Conservation (phyloP, 2,888 invertebrate species). For the Stenotaenia linearis region DNA sequence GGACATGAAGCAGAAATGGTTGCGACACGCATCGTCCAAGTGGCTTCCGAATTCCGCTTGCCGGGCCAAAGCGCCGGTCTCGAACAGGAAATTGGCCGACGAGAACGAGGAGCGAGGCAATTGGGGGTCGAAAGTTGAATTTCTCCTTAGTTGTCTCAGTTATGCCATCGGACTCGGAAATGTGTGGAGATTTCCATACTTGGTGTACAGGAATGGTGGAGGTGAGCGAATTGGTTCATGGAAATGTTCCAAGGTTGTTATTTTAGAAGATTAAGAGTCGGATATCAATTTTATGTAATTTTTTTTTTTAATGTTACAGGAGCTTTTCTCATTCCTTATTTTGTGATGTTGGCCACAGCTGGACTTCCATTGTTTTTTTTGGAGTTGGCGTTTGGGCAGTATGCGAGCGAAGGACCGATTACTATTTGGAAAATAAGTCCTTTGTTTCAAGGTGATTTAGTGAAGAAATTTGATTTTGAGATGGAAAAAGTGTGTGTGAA, state of each 20-base stretch:
- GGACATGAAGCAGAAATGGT: constrained; percentile 1
- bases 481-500: too few relatives aligned
- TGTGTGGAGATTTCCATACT: constrained; percentile 61
- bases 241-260: neutral
- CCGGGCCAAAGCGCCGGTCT: neutral
- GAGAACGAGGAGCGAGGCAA: constrained; percentile 51
- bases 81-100: constrained; percentile 37
- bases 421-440: constrained; percentile 53
- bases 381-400: constrained; percentile 52
- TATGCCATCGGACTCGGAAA: constrained; percentile 59
- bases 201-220: constrained; percentile 51
- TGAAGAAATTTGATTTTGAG: neutral
- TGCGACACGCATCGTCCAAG: neutral
- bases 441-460: constrained; percentile 49
- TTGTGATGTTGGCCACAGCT: constrained; percentile 49
- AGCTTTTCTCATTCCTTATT: constrained; percentile 52
- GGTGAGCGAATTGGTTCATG: constrained; percentile 38
- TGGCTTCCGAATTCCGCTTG: neutral
- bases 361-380: constrained; percentile 51
- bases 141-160: constrained; percentile 57
- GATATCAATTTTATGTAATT: neutral
- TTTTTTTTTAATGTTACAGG: constrained; percentile 41
- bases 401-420: constrained; percentile 50
- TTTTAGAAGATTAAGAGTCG: neutral
- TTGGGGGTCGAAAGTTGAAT: constrained; percentile 53